These are phyloP conservation scores for Ochropacha duplaris DNA, from an alignment of 2,888 invertebrate genomes.

Conservation along the genomic window DNA sequence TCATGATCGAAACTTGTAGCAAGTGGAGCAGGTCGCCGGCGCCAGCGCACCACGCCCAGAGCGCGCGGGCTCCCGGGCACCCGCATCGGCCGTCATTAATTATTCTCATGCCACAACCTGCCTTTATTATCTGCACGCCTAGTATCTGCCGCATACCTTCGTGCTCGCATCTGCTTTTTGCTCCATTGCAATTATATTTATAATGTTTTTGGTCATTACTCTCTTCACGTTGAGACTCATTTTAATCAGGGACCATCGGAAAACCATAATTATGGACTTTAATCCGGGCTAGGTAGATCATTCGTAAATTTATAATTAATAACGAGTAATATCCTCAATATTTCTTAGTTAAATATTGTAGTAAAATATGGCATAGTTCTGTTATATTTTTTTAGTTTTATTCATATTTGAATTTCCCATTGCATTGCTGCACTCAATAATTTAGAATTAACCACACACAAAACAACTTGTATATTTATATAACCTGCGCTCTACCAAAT, in stretches of 20 bases:
- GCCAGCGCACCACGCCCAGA: constrained; percentile 71
- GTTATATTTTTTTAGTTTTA: background rate
- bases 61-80: constrained; percentile 53
- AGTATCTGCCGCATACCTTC: constrained; percentile 37
- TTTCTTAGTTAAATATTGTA: too few relatives aligned
- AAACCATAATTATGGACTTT: background rate
- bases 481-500: constrained; percentile 31
- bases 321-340: background rate
- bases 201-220: constrained; percentile 5
- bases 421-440: too few relatives aligned
- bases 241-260: background rate
- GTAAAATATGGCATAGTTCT: too few relatives aligned
- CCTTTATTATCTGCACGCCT: constrained; percentile 48
- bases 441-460: background rate
- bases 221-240: background rate
- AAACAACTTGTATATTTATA: constrained; percentile 31
- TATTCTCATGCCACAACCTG: constrained; percentile 61
- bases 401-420: too few relatives aligned
- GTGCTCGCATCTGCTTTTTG: constrained; percentile 54
- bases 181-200: constrained; percentile 21
- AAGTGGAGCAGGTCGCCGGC: constrained; percentile 63
- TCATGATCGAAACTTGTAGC: constrained; percentile 57
- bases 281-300: background rate
- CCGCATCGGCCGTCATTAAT: constrained; percentile 59
- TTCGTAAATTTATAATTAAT: background rate